Percentiles rank a stretch among this genome's conserved stretches.
phyloP scores from a whole-genome alignment of 30 jellyfish, hydroid and myxozoan species.

The Mastigias papua region DNA sequence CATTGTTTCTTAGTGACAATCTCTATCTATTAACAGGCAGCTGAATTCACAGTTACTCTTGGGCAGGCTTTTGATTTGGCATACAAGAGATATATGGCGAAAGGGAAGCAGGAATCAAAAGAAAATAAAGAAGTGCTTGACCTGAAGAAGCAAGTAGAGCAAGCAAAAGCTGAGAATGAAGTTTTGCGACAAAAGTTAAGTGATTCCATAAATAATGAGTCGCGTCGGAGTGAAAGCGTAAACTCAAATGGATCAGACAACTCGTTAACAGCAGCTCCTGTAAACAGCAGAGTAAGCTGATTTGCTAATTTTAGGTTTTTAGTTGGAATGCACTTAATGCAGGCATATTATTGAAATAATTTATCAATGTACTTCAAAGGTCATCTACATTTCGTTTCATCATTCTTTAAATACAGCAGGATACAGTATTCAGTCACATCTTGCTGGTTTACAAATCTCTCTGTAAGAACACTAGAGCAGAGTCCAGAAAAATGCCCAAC shows the following conservation, averaged over 20 bases:
- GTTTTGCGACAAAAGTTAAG: slow-evolving; percentile 48
- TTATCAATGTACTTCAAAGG: too few species aligned
- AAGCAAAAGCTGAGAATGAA: slow-evolving; percentile 70
- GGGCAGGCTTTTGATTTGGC: slow-evolving; percentile 99
- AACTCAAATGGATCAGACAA: slow-evolving; percentile 22
- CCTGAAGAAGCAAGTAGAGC: slow-evolving; percentile 72
- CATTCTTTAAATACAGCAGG: too few species aligned
- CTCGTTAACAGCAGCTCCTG: slow-evolving; percentile 12
- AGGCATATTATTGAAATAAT: too few species aligned
- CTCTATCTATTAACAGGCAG: slow-evolving; percentile 65
- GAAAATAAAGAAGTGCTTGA: slow-evolving; percentile 74
- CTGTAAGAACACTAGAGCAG: too few species aligned
- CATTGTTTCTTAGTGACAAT: not conserved
- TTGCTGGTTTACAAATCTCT: too few species aligned
- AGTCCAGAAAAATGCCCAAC: too few species aligned
- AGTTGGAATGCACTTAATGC: too few species aligned
- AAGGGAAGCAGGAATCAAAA: slow-evolving; percentile 75
- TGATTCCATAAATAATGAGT: not conserved
- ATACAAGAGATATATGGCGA: slow-evolving; percentile 77
- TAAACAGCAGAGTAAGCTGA: not conserved
- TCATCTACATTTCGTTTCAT: too few species aligned
- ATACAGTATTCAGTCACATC: too few species aligned
- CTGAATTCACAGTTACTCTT: slow-evolving; percentile 85
- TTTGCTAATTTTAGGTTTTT: not conserved
- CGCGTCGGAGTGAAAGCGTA: slow-evolving; percentile 42